phyloP scores from a whole-genome alignment of 2,113 vertebrate genomes.

The Periophthalmodon schlosseri region DNA sequence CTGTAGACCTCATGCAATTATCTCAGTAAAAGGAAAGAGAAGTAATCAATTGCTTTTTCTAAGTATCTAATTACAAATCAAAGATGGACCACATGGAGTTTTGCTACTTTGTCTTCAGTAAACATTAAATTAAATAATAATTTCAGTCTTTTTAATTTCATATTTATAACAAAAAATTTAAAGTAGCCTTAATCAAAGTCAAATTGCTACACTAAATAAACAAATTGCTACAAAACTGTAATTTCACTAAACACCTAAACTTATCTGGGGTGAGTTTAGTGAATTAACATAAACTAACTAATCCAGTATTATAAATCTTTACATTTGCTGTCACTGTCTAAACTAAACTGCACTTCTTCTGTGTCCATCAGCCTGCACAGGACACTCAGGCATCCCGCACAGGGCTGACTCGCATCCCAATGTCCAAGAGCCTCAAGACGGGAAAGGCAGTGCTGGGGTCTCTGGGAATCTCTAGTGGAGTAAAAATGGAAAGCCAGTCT shows the following conservation, averaged over 20 bases:
- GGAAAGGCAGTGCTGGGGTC: constrained; percentile 90
- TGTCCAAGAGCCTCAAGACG: constrained; percentile 98
- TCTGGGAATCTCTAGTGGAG: constrained; percentile 85
- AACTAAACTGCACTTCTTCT: constrained; percentile 50
- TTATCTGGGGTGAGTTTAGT: too few relatives aligned
- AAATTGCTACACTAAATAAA: too few relatives aligned
- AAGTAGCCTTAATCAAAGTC: background rate
- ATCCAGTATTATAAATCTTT: constrained; percentile 12
- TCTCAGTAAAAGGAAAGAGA: background rate
- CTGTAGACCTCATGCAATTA: constrained; percentile 17
- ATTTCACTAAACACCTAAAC: too few relatives aligned
- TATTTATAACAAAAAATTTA: background rate
- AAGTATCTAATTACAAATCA: background rate
- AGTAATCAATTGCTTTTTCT: too few relatives aligned
- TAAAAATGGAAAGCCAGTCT: constrained; percentile 93
- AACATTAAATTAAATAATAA: background rate
- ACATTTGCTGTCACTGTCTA: constrained; percentile 22
- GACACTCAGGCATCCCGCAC: constrained; percentile 86
- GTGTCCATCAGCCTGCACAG: constrained; percentile 81
- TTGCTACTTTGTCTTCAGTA: background rate
- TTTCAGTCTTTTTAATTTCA: background rate
- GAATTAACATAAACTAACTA: background rate
- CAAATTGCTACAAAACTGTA: too few relatives aligned
- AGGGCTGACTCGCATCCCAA: constrained; percentile 93
- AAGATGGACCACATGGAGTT: too few relatives aligned